phyloP scores from a whole-genome alignment of 1,140 invertebrate species.

The Drosophila burlai region DNA sequence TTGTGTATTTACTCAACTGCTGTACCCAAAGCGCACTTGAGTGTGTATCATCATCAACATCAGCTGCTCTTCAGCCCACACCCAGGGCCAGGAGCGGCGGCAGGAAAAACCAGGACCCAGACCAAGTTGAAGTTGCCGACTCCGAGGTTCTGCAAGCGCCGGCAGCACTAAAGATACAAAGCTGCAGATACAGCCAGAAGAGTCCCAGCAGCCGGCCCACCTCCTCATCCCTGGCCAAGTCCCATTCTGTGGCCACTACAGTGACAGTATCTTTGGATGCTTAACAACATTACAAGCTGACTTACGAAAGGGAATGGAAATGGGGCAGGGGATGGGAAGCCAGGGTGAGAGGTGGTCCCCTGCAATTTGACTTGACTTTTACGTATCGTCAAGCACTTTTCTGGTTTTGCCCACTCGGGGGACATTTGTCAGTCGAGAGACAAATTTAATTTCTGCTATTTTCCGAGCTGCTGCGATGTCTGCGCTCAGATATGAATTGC shows the following conservation, averaged over 20 bases:
- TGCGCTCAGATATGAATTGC: conserved; percentile 79
- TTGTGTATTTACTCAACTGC: conserved; percentile 77
- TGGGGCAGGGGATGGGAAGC: not conserved
- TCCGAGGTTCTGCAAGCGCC: conserved; percentile 40
- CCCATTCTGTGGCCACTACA: conserved; percentile 66
- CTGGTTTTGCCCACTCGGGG: conserved; percentile 81
- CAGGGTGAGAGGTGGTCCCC: conserved; percentile 5
- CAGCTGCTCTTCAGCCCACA: conserved; percentile 71
- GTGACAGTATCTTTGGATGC: conserved; percentile 83
- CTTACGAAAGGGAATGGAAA: conserved; percentile 57
- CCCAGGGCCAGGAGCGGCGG: not conserved
- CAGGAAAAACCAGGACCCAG: conserved; percentile 2
- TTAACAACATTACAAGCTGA: conserved; percentile 84
- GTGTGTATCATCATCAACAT: conserved; percentile 84
- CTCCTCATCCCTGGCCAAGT: conserved; percentile 4
- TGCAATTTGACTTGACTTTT: conserved; percentile 84
- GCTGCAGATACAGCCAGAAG: conserved; percentile 62
- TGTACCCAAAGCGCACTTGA: conserved; percentile 82
- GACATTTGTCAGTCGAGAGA: conserved; percentile 85
- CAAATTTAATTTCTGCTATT: conserved; percentile 84
- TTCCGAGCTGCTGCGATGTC: conserved; percentile 57
- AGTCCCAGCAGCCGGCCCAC: conserved; percentile 18
- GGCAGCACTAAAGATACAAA: conserved; percentile 70
- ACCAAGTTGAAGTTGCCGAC: conserved; percentile 61
- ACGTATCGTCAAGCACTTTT: conserved; percentile 84